phyloP scores from a whole-genome alignment of 2,797 vertebrate genomes.

The Enoplosus armatus region DNA sequence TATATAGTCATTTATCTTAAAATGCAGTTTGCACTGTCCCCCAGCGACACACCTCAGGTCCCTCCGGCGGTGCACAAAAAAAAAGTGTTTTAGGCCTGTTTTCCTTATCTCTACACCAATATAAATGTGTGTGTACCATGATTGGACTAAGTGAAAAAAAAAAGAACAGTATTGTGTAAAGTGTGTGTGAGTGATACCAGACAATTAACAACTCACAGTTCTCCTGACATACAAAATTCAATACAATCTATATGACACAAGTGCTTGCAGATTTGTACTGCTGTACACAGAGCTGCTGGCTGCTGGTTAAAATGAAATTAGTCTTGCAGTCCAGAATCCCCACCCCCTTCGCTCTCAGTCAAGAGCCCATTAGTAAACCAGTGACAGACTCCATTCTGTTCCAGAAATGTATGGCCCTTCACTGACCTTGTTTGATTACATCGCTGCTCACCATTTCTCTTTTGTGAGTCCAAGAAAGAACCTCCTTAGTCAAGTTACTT shows the following conservation, averaged over 20 bases:
- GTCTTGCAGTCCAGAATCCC: conserved; percentile 46
- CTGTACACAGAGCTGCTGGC: conserved; percentile 44
- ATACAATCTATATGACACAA: conserved; percentile 24
- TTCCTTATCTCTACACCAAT: neutral
- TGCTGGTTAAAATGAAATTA: conserved; percentile 64
- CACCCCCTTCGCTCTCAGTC: conserved; percentile 57
- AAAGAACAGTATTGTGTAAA: neutral
- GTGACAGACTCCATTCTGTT: conserved; percentile 73
- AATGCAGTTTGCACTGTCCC: neutral
- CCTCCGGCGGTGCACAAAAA: no score
- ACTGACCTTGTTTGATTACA: conserved; percentile 77
- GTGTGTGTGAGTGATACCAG: conserved; percentile 8
- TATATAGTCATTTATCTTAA: neutral
- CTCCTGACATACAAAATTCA: conserved; percentile 32
- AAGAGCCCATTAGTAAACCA: conserved; percentile 77
- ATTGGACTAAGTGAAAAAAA: neutral
- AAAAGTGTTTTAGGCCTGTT: neutral
- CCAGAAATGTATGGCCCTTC: conserved; percentile 75
- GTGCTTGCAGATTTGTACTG: conserved; percentile 44
- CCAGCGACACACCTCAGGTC: neutral
- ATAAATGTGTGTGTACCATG: neutral
- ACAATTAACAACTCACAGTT: neutral
- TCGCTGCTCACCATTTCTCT: conserved; percentile 70
- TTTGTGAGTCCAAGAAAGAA: conserved; percentile 59
- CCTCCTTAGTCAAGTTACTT: conserved; percentile 66